Conservation (phyloP, 2,888 invertebrate species). For the Sminthurinus aureus region DNA sequence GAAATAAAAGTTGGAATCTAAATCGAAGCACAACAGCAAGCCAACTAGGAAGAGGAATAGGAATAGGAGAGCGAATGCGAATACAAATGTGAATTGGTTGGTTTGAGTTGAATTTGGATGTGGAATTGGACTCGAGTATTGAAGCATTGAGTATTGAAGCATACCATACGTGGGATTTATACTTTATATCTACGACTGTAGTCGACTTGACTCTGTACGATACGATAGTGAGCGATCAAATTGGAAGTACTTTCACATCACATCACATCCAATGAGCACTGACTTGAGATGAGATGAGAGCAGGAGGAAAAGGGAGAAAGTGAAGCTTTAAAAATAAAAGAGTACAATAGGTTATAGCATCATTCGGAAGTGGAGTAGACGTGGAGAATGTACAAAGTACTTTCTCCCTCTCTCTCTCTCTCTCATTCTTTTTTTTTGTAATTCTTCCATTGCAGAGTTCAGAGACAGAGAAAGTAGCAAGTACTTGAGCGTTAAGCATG, state of each 20-base stretch:
- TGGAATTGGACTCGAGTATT: too few relatives aligned
- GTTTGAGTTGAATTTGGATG: too few relatives aligned
- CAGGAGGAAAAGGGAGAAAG: background rate
- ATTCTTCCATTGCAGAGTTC: background rate
- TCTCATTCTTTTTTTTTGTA: background rate
- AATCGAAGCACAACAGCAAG: too few relatives aligned
- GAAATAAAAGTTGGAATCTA: too few relatives aligned
- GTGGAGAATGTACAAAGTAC: too few relatives aligned
- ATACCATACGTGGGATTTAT: too few relatives aligned
- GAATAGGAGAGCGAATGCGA: too few relatives aligned
- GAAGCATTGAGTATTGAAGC: too few relatives aligned
- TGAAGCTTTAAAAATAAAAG: background rate
- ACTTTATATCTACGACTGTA: background rate
- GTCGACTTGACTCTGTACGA: constrained; percentile 8
- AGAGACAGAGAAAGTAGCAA: background rate
- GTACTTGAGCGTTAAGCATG: too few relatives aligned
- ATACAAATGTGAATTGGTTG: too few relatives aligned
- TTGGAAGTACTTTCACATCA: constrained; percentile 16
- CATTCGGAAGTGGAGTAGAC: background rate
- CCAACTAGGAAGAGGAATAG: too few relatives aligned
- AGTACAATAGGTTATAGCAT: constrained; percentile 10
- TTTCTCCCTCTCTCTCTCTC: background rate
- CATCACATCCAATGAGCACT: constrained; percentile 15
- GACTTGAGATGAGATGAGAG: constrained; percentile 5
- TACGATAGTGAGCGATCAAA: background rate